A percentile compares a stretch with the other conserved stretches of the same genome.
Evolutionary conservation across 2,888 invertebrate species (phyloP).

Genomic region (Tridacna crocea): DNA sequence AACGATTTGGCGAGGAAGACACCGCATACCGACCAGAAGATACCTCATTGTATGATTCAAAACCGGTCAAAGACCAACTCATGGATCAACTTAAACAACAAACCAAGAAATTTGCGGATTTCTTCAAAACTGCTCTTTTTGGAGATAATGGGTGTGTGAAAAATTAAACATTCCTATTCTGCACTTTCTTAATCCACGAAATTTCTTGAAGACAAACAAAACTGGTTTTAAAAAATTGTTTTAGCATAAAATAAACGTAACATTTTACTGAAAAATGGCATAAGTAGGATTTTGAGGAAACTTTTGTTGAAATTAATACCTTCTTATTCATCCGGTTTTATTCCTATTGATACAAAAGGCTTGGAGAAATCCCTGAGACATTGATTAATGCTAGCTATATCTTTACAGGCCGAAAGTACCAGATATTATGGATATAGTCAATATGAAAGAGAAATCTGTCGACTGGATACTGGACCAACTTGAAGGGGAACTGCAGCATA

Average conservation of each 20-base stretch:
- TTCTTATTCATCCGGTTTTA: too few species aligned
- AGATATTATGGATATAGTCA: slow-evolving; percentile 51
- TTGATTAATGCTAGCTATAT: too few species aligned
- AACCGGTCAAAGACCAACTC: slow-evolving; percentile 37
- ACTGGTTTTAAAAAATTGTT: too few species aligned
- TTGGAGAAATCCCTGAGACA: too few species aligned
- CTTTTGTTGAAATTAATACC: too few species aligned
- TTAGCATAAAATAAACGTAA: too few species aligned
- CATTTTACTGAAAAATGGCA: too few species aligned
- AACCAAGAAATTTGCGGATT: slow-evolving; percentile 45
- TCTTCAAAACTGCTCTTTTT: slow-evolving; percentile 51
- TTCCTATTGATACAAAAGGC: too few species aligned
- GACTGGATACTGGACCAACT: slow-evolving; percentile 48
- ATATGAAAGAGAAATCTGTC: slow-evolving; percentile 45
- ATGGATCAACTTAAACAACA: slow-evolving; percentile 36
- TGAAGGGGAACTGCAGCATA: not conserved
- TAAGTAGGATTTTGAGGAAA: too few species aligned
- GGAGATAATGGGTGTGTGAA: slow-evolving; percentile 34
- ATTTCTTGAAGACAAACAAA: too few species aligned
- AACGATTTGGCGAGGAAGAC: slow-evolving; percentile 40
- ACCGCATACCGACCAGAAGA: slow-evolving; percentile 45
- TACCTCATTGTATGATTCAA: slow-evolving; percentile 28
- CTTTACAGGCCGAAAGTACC: slow-evolving; percentile 50
- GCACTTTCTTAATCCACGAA: not conserved
- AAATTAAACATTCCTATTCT: not conserved